A percentile compares a stretch with the other conserved stretches of the same genome.
phyloP scores from a whole-genome alignment of 2,888 invertebrate species.

The Zele albiditarsus region DNA sequence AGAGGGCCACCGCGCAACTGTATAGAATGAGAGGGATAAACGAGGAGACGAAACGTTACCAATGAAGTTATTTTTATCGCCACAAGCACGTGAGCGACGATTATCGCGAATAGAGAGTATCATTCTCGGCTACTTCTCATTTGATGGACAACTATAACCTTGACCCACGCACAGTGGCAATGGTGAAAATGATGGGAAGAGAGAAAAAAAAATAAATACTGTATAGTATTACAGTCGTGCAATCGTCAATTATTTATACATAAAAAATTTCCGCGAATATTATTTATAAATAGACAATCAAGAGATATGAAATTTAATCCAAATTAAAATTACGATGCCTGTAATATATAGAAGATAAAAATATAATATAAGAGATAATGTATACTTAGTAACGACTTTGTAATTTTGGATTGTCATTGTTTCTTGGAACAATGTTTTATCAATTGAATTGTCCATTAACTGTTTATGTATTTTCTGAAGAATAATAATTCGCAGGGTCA shows the following conservation, averaged over 20 bases:
- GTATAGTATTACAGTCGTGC: neutral
- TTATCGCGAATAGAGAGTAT: constrained; percentile 36
- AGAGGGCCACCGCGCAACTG: neutral
- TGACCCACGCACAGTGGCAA: constrained; percentile 34
- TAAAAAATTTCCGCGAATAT: neutral
- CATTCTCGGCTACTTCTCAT: constrained; percentile 25
- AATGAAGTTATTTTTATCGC: constrained; percentile 37
- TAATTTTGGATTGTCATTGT: neutral
- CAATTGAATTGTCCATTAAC: neutral
- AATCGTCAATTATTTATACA: neutral
- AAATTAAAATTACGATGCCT: neutral
- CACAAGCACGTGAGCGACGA: constrained; percentile 29
- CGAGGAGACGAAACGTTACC: constrained; percentile 26
- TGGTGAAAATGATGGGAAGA: neutral
- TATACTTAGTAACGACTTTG: neutral
- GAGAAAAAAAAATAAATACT: neutral
- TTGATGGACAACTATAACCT: constrained; percentile 31
- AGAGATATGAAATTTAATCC: neutral
- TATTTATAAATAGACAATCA: neutral
- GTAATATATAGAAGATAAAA: neutral
- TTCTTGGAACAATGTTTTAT: neutral
- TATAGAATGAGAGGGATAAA: constrained; percentile 5
- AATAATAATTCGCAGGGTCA: constrained; percentile 20
- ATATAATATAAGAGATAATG: neutral
- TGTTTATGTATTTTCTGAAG: neutral